phyloP scores from a whole-genome alignment of 2,797 vertebrate species.

The Clarias fuscus region DNA sequence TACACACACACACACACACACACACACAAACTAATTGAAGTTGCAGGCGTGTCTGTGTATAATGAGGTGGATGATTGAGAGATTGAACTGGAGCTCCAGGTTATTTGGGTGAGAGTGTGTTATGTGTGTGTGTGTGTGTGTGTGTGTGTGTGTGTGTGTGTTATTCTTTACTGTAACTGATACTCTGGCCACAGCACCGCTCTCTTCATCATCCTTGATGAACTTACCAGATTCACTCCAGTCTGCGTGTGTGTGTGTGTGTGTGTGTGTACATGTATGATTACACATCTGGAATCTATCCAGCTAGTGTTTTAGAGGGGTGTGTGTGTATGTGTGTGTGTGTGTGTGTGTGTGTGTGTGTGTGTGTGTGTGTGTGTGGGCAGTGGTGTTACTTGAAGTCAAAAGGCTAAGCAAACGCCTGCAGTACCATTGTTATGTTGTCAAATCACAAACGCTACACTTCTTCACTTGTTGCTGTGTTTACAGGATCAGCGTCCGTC shows the following conservation, averaged over 20 bases:
- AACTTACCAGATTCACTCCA: slow-evolving; percentile 50
- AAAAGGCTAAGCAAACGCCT: slow-evolving; percentile 44
- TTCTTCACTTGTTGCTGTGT: not conserved
- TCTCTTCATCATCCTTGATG: slow-evolving; percentile 53
- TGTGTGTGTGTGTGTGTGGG: slow-evolving; percentile 27
- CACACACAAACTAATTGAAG: slow-evolving; percentile 39
- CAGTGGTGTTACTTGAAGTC: slow-evolving; percentile 40
- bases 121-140: slow-evolving; percentile 10
- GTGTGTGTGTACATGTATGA: slow-evolving; percentile 25
- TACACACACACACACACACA: slow-evolving; percentile 22
- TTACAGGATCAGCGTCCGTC: not conserved
- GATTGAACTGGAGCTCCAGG: slow-evolving; percentile 41
- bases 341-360: slow-evolving; percentile 22
- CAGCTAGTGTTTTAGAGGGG: not conserved
- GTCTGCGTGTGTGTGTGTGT: slow-evolving; percentile 12
- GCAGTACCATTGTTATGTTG: slow-evolving; percentile 40
- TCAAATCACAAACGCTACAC: not conserved
- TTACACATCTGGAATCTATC: slow-evolving; percentile 50
- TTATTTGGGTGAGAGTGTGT: slow-evolving; percentile 47
- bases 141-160: slow-evolving; percentile 42
- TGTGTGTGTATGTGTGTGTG: slow-evolving; percentile 12
- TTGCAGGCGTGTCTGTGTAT: slow-evolving; percentile 44
- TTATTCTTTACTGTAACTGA: slow-evolving; percentile 53
- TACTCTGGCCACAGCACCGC: slow-evolving; percentile 48
- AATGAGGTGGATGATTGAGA: slow-evolving; percentile 53